Base-by-base conservation (phyloP, 2,888 invertebrate species). In the Psylliodes chrysocephalus region DNA sequence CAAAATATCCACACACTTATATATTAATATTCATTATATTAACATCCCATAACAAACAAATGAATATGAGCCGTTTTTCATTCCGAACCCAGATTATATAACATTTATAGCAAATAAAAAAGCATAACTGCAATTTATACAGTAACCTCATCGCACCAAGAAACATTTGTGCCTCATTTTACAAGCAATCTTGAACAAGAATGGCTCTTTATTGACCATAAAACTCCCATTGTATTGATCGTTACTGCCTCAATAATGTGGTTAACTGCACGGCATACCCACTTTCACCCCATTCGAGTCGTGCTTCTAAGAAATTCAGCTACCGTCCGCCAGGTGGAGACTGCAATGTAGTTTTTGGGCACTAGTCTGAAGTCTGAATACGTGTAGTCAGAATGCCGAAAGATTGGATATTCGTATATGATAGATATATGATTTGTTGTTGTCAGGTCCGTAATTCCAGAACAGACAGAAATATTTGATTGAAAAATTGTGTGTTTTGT, bases 191-290 rank as follows among this genome's bases (percentile, higher is more conserved):
- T 75, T 73, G 76, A 76, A 73, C 76, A 70, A 67, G 69, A 82
- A 82, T 80, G 80, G 77, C 79, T 77, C 75, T 80, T 82, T 82
- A 82, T 82, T 79, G 81, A 79, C 79, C 79, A 80, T 82, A 81
- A 82, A 82, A 82, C 79, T 78, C 78, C 79, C 82, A 82, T 82
- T 80, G 82, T 82, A 82, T 82, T 82, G 82, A 82, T 82, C 82
- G 81, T 79, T 78, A 82, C 79, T 73, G 77, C 66, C 64, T 64
- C 54, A 63, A 62, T 69, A 66, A 66, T 60, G 67, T 62, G 67
- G 70, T 66, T 70, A 72, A 65, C 67, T 64, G 67, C 64, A 63
- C 62, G 49, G 63, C 52, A 51, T 10, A 25, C 51, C 64, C 59
- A 51, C 52, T 64, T 60, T 51, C 52, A 42, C 59, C 47, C 46